A percentile compares a stretch with the other conserved stretches of the same genome.
phyloP scores from a whole-genome alignment of 2,113 vertebrate genomes.

The Heliornis fulica region DNA sequence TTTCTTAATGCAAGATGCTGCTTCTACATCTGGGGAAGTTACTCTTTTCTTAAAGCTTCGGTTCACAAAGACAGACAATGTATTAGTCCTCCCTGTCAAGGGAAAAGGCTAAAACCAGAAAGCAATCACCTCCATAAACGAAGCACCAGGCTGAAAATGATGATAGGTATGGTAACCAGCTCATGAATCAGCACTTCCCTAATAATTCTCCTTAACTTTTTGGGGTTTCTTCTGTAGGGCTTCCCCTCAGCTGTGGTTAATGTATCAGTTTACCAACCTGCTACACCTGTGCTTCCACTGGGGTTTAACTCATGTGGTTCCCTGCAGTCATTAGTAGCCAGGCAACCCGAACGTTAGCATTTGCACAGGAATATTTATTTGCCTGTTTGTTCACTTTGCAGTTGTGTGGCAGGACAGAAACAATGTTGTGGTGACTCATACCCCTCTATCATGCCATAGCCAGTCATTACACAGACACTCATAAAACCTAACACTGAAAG shows the following conservation, averaged over 20 bases:
- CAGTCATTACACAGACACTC: neutral
- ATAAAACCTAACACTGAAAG: neutral
- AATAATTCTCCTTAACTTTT: neutral
- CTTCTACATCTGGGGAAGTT: neutral
- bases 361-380: constrained; percentile 17
- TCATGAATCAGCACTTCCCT: neutral
- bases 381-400: neutral
- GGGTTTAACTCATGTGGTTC: neutral
- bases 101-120: neutral
- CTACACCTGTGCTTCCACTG: constrained; percentile 10
- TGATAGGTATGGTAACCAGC: neutral
- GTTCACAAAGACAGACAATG: neutral
- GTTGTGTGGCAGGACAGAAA: neutral
- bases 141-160: neutral
- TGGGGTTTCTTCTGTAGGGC: constrained; percentile 5
- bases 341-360: constrained; percentile 22
- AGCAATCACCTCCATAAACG: neutral
- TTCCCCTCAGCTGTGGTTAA: neutral
- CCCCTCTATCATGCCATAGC: neutral
- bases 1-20: neutral
- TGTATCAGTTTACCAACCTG: neutral
- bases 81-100: neutral
- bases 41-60: neutral
- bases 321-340: neutral
- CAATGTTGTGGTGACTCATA: neutral